Percentiles rank a stretch among this genome's conserved stretches.
phyloP scores from a whole-genome alignment of 2,797 vertebrate species.

The Tarsius wallacei region DNA sequence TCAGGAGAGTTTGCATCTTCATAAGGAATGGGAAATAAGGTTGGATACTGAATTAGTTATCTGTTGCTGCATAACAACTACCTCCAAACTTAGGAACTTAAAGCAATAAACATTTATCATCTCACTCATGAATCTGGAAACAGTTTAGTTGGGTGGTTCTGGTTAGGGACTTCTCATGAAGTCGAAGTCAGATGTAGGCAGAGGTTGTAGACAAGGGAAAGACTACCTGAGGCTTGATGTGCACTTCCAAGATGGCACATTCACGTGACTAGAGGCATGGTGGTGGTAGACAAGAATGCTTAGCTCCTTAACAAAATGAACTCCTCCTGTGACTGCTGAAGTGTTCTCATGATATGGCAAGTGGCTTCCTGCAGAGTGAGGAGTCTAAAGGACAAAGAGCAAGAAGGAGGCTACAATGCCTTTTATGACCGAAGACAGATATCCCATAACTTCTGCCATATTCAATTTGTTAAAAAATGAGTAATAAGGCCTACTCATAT shows the following conservation, averaged over 20 bases:
- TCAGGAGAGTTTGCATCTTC: constrained; percentile 23
- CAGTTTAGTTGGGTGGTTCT: neutral
- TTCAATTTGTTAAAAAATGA: neutral
- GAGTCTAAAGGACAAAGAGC: neutral
- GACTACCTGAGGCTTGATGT: neutral
- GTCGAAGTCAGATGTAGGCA: neutral
- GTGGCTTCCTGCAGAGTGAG: neutral
- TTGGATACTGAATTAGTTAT: neutral
- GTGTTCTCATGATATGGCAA: neutral
- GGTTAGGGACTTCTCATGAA: neutral
- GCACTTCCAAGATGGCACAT: neutral
- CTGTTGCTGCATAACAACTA: neutral
- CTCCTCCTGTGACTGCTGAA: neutral
- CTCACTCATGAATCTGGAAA: neutral
- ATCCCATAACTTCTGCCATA: neutral
- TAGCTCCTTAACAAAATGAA: neutral
- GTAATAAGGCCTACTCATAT: neutral
- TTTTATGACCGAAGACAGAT: neutral
- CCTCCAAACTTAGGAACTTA: neutral
- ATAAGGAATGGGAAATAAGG: constrained; percentile 19
- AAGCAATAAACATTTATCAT: neutral
- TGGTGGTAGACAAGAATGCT: neutral
- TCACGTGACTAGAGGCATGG: too few species aligned
- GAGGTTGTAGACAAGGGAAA: neutral
- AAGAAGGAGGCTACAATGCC: neutral